phyloP scores from a whole-genome alignment of 2,113 vertebrate species.

The Brachionichthys hirsutus region DNA sequence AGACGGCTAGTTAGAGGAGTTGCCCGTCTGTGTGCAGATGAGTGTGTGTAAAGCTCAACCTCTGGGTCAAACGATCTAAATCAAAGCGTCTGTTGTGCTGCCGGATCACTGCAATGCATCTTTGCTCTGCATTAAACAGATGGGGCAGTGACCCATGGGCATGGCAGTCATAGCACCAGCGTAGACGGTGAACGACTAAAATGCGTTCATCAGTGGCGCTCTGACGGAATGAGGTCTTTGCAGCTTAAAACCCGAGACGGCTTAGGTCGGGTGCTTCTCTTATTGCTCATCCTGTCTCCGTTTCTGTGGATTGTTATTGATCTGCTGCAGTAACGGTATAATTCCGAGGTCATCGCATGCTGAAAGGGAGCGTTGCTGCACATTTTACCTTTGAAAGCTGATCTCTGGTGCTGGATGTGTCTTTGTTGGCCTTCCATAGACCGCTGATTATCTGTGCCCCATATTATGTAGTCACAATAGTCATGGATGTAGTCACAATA shows the following conservation, averaged over 20 bases:
- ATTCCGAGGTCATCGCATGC: constrained; percentile 39
- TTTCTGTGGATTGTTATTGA: background rate
- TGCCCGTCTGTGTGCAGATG: constrained; percentile 12
- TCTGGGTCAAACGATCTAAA: background rate
- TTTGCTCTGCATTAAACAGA: constrained; percentile 48
- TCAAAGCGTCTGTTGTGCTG: constrained; percentile 58
- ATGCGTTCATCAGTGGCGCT: constrained; percentile 30
- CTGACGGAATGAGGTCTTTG: constrained; percentile 24
- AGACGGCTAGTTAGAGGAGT: constrained; percentile 59
- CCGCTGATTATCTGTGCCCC: background rate
- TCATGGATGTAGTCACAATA: constrained; percentile 5
- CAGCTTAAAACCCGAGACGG: background rate
- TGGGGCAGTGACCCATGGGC: constrained; percentile 46
- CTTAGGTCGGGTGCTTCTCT: background rate
- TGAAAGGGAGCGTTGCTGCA: background rate
- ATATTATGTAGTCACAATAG: constrained; percentile 2
- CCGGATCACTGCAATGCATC: constrained; percentile 50
- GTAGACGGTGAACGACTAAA: constrained; percentile 55
- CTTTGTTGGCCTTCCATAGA: background rate
- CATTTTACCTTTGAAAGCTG: constrained; percentile 14
- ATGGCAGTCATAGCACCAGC: constrained; percentile 43
- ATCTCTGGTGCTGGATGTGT: constrained; percentile 3
- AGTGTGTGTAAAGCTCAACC: constrained; percentile 31
- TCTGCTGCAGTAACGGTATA: constrained; percentile 16
- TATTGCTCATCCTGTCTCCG: background rate